Evolutionary conservation across 2,113 vertebrate species (phyloP), one percentile per base, ranked within the genome.

Genomic region (Tupaia chinensis): DNA sequence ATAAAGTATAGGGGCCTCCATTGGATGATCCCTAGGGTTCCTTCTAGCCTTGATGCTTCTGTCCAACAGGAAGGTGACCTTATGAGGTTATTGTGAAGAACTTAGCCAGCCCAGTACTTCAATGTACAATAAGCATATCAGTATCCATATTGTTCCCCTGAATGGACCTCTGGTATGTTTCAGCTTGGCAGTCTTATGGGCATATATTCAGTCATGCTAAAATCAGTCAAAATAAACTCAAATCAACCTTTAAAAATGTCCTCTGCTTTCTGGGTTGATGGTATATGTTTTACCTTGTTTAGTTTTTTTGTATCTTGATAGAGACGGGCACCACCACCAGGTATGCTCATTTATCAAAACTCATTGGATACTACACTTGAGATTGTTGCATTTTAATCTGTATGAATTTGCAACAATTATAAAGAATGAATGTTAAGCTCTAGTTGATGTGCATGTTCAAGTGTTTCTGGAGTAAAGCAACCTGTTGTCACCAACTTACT

Each of bases 161-260:
- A 63, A 61, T 22, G 12, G 29, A 58, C 11, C 3, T 34, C 69
- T 73, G 9, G 25, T 19, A 56, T 80, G 32, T 79, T 89, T 88
- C 1, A 86, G 32, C 7, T 73, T 88, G 25, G 27, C 29, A 72
- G 81, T 65, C 32, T 87, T 81, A 87, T 54, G 56, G 13, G 58
- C 23, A 91, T 20, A 81, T 54, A 88, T 12, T 83, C 60, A 83
- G 53, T 90, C 10, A 44, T 60, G 44, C 27, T 85, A 83, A 68
- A 90, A 94, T 87, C 53, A 88, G 68, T 60, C 68, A 89, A 92
- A 92, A 32, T 80, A 94, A 82, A 81, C 20, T 56, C 25, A 65
- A 65, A 22, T 0, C 68, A 95, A 61, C 7, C 66, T 84, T 34
- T 34, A 93, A 79, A 79, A 58, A 9, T 23, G 22, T 34, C 91